Conservation (phyloP, 1,140 invertebrate genomes). For the Drosophila lowei region DNA sequence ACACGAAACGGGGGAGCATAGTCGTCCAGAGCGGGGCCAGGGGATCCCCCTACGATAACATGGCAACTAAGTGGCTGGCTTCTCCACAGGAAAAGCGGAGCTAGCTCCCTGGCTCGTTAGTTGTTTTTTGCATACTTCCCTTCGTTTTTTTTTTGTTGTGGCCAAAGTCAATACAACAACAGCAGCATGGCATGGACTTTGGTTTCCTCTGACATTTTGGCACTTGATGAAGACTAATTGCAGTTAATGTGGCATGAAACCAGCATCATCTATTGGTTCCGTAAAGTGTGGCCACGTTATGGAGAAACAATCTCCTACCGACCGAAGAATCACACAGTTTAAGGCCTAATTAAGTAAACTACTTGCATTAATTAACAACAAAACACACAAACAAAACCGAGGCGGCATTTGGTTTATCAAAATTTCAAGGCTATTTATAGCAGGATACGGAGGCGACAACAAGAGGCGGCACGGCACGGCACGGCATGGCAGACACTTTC, state of each 20-base stretch:
- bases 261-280: constrained; percentile 54
- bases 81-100: not conserved
- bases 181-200: constrained; percentile 2
- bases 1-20: not conserved
- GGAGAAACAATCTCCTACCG: constrained; percentile 8
- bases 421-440: constrained; percentile 56
- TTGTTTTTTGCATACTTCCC: constrained; percentile 52
- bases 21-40: not conserved
- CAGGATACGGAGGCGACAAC: constrained; percentile 30
- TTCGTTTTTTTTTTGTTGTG: constrained; percentile 8
- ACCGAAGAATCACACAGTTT: constrained; percentile 53
- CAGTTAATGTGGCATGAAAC: constrained; percentile 69
- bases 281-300: constrained; percentile 23
- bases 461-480: constrained; percentile 26
- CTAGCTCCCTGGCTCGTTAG: constrained; percentile 45
- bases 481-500: not conserved
- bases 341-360: constrained; percentile 77
- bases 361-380: constrained; percentile 77
- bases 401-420: constrained; percentile 34
- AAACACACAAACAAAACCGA: constrained; percentile 64
- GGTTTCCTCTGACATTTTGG: constrained; percentile 47
- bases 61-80: constrained; percentile 69
- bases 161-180: constrained; percentile 51
- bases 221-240: constrained; percentile 79
- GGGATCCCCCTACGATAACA: constrained; percentile 44